Conservation (phyloP, 2,113 vertebrate genomes). For the Trinectes maculatus region DNA sequence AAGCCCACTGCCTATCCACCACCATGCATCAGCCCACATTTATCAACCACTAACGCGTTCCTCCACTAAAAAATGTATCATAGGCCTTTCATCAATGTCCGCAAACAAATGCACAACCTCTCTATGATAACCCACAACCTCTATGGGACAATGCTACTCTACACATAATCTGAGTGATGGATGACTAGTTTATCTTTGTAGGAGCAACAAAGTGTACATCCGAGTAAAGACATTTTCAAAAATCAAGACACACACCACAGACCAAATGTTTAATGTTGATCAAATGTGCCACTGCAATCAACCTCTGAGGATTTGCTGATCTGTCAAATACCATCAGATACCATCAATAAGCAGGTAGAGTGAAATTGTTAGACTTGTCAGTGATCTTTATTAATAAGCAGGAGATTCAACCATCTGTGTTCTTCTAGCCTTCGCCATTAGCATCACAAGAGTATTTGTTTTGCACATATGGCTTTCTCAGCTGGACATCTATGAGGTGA, state of each 20-base stretch:
- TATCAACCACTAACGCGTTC: conserved; percentile 14
- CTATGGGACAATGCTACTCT: not conserved
- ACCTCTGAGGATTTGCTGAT: no score
- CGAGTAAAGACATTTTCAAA: not conserved
- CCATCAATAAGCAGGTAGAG: no score
- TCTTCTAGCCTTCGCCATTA: not conserved
- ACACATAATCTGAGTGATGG: not conserved
- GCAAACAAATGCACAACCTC: conserved; percentile 27
- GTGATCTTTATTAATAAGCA: conserved; percentile 14
- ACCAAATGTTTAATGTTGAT: not conserved
- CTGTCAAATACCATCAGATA: no score
- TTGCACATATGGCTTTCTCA: conserved; percentile 34
- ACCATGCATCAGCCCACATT: conserved; percentile 51
- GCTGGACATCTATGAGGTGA: conserved; percentile 23
- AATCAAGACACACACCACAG: not conserved
- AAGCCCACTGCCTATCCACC: conserved; percentile 42
- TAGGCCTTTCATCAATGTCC: not conserved
- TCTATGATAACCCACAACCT: conserved; percentile 4
- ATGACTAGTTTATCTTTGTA: not conserved
- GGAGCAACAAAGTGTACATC: not conserved
- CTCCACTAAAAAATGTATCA: conserved; percentile 3
- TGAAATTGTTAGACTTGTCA: no score
- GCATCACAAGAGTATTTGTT: conserved; percentile 5
- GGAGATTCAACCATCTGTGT: conserved; percentile 21
- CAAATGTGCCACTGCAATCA: no score